A percentile compares a stretch with the other conserved stretches of the same genome.
Evolutionary conservation across 2,113 vertebrate species (phyloP).

Genomic region (Dasypus novemcinctus): DNA sequence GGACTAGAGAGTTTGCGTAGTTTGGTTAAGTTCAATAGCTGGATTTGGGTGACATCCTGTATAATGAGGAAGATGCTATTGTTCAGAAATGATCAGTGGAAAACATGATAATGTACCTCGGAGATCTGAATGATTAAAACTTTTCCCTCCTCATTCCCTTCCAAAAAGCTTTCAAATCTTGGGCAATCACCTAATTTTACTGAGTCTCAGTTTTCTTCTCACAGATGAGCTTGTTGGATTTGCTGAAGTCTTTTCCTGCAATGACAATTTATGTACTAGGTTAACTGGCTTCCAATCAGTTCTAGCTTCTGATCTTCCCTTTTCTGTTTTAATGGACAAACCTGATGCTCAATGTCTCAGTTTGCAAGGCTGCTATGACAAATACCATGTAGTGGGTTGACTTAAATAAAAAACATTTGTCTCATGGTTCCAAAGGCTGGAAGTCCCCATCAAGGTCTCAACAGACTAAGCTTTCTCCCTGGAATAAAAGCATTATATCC

Average conservation of each 20-base stretch:
- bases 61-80: neutral
- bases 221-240: neutral
- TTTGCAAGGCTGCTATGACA: no score
- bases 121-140: accelerated
- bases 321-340: neutral
- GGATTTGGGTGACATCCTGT: neutral
- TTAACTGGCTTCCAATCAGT: neutral
- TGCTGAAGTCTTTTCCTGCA: neutral
- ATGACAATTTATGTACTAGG: neutral
- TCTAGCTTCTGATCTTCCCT: neutral
- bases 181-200: no score
- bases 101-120: neutral
- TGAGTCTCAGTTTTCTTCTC: neutral
- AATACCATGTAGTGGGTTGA: no score
- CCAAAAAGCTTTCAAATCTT: neutral
- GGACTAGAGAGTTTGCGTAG: neutral
- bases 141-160: neutral
- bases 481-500: no score
- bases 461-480: no score
- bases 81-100: neutral
- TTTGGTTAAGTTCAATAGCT: neutral
- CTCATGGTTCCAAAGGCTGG: no score
- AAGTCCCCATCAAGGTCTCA: no score
- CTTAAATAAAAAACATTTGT: no score
- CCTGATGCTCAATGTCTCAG: neutral